Base-by-base conservation (phyloP, 2,797 vertebrate genomes). In the Gobionotothen gibberifrons region DNA sequence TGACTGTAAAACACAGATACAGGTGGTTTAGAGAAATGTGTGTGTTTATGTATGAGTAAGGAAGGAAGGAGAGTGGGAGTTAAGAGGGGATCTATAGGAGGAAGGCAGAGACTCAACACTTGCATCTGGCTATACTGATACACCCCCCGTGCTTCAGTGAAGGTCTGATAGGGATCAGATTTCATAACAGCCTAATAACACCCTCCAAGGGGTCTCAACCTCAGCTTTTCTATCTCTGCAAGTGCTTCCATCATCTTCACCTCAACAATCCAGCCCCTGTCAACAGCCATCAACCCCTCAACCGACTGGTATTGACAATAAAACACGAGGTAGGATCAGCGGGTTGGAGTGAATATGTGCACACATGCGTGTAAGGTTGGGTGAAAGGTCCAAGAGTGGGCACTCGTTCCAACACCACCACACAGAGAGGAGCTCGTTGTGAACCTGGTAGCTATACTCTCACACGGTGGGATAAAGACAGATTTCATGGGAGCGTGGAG, bases 181-280 rank as follows among this genome's bases (percentile, higher is more conserved):
- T 91, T 89, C 83, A 86, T 86, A 83, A 83, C 74, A 76, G 83
- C 87, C 87, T 87, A 90, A 92, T 92, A 93, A 90, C 82, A 90
- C 80, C 83, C 81, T 89, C 70, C 79, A 84, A 87, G 81, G 85
- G 85, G 76, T 91, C 86, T 89, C 85, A 69, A 87, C 87, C 90
- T 85, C 81, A 63, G 86, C 82, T 83, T 74, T 89, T 89, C 91
- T 85, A 87, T 90, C 84, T 85, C 87, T 68, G 70, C 81, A 48
- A 89, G 88, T 90, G 84, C 87, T 72, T 74, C 79, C 87, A 83
- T 90, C 88, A 85, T 90, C 88, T 87, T 89, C 89, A 87, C 88
- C 72, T 85, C 83, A 32, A 85, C 87, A 85, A 90, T 88, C 81
- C 77, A 77, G 79, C 73, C 68, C 47, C 87, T 85, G 84, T 88